Base-by-base conservation (phyloP, 1,140 invertebrate species). In the Adelges cooleyi region DNA sequence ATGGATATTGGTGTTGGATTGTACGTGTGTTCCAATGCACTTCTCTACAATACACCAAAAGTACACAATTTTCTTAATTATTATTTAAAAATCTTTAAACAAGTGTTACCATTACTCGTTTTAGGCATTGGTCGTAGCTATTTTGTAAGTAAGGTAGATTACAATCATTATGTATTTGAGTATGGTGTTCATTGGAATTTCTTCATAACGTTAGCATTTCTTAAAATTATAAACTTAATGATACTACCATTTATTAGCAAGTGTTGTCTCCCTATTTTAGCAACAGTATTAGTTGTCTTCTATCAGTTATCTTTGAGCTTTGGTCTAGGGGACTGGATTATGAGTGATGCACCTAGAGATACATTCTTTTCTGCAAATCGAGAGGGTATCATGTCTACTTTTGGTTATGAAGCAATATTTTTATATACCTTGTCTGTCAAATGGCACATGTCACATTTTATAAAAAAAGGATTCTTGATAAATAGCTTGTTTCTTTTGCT, bases 131-230 rank as follows among this genome's bases (percentile, higher is more conserved):
- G 77, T 0, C 79, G 94, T 70, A 83, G 80, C 66, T 27, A 84
- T 2, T 74, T 81, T n/a, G 76, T 86, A 11, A 82, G 82, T 71
- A 71, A 78, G 66, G 74, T 85, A 3, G 80, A 88, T 65, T 98
- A 98, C 75, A 86, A 92, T 62, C 84, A 88, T 71, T 87, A 93
- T 75, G 80, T 90, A 0, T 82, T 84, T 6, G 95, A 98, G 73
- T 98, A 98, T 79, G 95, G 95, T 3, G 79, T 87, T 5, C 93
- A 97, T 76, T 95, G 94, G 90, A 98, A 98, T 75, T 98, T 98
- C 73, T 98, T 97, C 73, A 84, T 95, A 66, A 96, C 92, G 1
- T 74, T 98, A 38, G 90, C 88, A 23, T 76, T 86, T 46, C 85
- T 90, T 5, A 93, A 91, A 80, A 72, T 93, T 1, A 71, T 89